These are phyloP conservation scores for Muntiacus muntjak DNA, from an alignment of 2,113 vertebrate genomes.

Conservation along the genomic window DNA sequence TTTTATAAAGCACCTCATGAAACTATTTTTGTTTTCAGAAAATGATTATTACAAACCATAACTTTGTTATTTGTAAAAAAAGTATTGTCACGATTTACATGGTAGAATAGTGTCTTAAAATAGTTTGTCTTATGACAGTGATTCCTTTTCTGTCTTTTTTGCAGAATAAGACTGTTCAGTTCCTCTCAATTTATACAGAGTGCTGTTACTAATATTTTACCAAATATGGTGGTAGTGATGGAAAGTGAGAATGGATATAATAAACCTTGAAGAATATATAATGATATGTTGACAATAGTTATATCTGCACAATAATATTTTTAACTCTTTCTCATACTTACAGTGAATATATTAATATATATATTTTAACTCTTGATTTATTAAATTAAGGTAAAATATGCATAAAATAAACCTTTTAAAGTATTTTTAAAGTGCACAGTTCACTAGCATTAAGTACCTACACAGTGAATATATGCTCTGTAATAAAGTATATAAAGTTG, in stretches of 20 bases:
- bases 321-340: background rate
- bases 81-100: background rate
- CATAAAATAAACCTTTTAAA: background rate
- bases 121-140: background rate
- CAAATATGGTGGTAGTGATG: background rate
- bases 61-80: background rate
- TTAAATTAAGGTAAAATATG: background rate
- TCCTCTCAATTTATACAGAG: background rate
- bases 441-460: background rate
- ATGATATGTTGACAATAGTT: background rate
- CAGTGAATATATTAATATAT: background rate
- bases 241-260: background rate
- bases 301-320: background rate
- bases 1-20: background rate
- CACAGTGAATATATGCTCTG: background rate
- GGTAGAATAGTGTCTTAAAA: background rate
- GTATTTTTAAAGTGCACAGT: background rate
- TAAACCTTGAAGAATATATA: background rate
- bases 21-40: slow-evolving; percentile 11
- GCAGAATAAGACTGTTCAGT: background rate
- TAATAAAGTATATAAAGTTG: background rate
- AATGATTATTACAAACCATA: background rate
- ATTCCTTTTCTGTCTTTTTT: slow-evolving; percentile 29
- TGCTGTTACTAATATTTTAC: background rate
- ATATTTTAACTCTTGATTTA: background rate